A percentile compares a stretch with the other conserved stretches of the same genome.
These are phyloP conservation scores for Neosilurus hyrtlii DNA, from an alignment of 2,797 vertebrate genomes.

Conservation along the genomic window DNA sequence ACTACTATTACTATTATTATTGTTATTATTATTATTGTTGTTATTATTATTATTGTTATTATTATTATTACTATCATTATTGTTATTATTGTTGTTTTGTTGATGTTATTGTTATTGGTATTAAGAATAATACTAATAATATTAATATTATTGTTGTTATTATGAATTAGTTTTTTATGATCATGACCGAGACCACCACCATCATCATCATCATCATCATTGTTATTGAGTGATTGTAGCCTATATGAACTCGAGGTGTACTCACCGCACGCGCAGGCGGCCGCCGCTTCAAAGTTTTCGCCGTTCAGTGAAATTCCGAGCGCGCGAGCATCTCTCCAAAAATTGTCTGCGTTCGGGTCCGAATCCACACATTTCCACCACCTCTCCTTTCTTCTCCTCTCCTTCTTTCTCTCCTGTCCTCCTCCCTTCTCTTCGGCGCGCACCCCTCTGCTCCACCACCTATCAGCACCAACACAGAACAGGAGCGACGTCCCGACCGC, in stretches of 20 bases:
- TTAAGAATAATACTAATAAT: no score
- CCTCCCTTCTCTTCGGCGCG: conserved; percentile 25
- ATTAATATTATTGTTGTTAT: no score
- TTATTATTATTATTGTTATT: no score
- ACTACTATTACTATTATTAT: neutral
- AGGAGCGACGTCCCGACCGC: neutral
- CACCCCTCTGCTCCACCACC: neutral
- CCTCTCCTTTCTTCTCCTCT: neutral
- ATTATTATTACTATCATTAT: no score
- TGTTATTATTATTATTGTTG: neutral
- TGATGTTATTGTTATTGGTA: no score
- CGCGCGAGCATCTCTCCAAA: conserved; percentile 58
- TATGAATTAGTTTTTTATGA: no score
- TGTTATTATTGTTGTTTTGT: no score
- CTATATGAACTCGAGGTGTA: conserved; percentile 31
- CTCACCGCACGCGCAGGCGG: conserved; percentile 75
- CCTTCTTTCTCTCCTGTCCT: neutral
- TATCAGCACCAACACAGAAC: neutral
- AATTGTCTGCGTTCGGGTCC: neutral
- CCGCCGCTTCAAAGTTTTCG: conserved; percentile 67
- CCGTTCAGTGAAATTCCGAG: conserved; percentile 66
- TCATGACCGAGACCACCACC: no score
- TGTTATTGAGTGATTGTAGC: neutral
- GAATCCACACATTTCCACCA: neutral
- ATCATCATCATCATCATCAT: neutral